phyloP scores from a whole-genome alignment of 2,888 invertebrate species.

The Ophion obscuratus region DNA sequence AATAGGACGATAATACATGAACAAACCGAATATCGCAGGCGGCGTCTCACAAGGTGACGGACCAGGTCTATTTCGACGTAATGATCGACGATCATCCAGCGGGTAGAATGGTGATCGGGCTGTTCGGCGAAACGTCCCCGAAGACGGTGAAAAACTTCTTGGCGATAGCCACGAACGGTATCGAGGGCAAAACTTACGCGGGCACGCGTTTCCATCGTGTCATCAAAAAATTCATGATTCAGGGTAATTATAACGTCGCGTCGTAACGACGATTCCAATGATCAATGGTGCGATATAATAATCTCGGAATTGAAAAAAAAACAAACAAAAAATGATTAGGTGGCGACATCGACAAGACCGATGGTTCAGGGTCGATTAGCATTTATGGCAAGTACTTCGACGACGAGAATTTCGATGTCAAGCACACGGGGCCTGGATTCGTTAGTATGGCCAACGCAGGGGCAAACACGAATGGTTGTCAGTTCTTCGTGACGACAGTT shows the following conservation, averaged over 20 bases:
- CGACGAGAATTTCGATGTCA: conserved; percentile 93
- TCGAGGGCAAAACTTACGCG: conserved; percentile 91
- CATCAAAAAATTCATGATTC: conserved; percentile 95
- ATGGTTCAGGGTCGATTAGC: conserved; percentile 94
- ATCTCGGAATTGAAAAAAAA: neutral
- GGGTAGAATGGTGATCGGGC: conserved; percentile 93
- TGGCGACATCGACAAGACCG: conserved; percentile 92
- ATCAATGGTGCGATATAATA: neutral
- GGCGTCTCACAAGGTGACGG: conserved; percentile 89
- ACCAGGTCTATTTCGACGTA: conserved; percentile 93
- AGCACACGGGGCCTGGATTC: conserved; percentile 93
- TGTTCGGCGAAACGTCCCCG: conserved; percentile 95
- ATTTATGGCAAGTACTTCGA: conserved; percentile 94
- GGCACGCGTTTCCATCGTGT: conserved; percentile 93
- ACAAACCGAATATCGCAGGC: conserved; percentile 84
- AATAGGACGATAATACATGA: too few species aligned
- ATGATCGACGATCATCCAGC: conserved; percentile 89
- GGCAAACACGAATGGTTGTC: conserved; percentile 96
- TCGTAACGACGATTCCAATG: neutral
- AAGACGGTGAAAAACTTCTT: conserved; percentile 95
- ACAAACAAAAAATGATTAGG: conserved; percentile 84
- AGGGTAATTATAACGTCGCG: conserved; percentile 87
- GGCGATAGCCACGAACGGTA: conserved; percentile 90
- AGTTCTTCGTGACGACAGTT: conserved; percentile 96
- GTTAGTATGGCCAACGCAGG: conserved; percentile 96